Percentiles rank a stretch among this genome's conserved stretches.
These are phyloP conservation scores for Drosophila ercepeae DNA, from an alignment of 1,140 invertebrate genomes.

Conservation along the genomic window DNA sequence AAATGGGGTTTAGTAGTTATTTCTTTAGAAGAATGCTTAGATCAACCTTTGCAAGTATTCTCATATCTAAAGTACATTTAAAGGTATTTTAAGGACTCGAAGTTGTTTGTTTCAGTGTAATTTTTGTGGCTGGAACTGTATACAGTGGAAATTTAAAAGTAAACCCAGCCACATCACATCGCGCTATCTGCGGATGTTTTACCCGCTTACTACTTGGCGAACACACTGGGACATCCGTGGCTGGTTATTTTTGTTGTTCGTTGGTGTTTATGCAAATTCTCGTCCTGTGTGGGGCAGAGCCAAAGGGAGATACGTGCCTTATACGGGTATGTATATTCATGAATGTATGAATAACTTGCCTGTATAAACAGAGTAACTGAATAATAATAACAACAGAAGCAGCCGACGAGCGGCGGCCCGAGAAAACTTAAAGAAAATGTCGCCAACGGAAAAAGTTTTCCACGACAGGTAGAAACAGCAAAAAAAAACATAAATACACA, in stretches of 20 bases:
- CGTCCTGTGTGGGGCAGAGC: constrained; percentile 65
- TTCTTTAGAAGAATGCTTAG: too few species aligned
- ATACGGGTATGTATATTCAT: constrained; percentile 66
- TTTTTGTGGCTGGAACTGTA: constrained; percentile 14
- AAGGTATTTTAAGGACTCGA: neutral
- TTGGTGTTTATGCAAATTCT: constrained; percentile 77
- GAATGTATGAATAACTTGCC: constrained; percentile 77
- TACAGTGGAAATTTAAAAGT: constrained; percentile 78
- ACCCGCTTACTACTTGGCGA: constrained; percentile 29
- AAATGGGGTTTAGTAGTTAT: neutral
- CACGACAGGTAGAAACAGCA: constrained; percentile 54
- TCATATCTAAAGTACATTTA: too few species aligned
- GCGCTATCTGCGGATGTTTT: constrained; percentile 68
- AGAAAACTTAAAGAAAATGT: constrained; percentile 56
- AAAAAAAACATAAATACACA: neutral
- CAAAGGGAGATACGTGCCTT: constrained; percentile 74
- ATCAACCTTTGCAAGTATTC: neutral
- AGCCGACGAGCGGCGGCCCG: constrained; percentile 20
- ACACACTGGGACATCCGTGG: constrained; percentile 17
- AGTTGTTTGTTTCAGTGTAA: constrained; percentile 8
- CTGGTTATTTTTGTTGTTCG: constrained; percentile 51
- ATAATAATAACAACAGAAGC: constrained; percentile 72
- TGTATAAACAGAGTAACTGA: constrained; percentile 80
- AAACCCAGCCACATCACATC: constrained; percentile 68
- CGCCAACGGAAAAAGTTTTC: constrained; percentile 60